Evolutionary conservation across 2,113 vertebrate genomes (phyloP), one percentile per base, ranked within the genome.

Genomic region (Aythya baeri): DNA sequence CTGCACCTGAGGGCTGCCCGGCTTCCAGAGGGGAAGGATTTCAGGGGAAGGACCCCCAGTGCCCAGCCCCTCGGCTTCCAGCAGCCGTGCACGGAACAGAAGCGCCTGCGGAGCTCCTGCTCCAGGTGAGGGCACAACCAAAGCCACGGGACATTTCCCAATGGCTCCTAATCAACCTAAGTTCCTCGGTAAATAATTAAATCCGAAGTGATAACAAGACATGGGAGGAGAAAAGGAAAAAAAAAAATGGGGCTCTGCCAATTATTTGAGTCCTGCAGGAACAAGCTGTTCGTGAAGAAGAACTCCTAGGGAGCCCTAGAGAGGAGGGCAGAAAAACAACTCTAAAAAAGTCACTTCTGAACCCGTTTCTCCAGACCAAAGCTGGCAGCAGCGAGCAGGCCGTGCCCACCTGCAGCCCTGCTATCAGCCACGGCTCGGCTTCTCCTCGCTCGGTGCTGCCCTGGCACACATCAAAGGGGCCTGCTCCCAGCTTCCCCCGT

Each of bases 1-100:
- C 3, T 0, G 9, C 14, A 0, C 4, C 50, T 13, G 2, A 25
- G 25, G 16, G 2, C 11, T 21, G 61, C 31, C 2, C 1, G 11
- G 6, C 11, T 72, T 2, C 38, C 59, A 12, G 58, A 38, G 29
- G 11, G 1, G 29, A 27, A 21, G 74, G 52, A 13, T 15, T 41
- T 41, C 13, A 41, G 43, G 73, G 55, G 15, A 11, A 29, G 71
- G 38, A 27, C 6, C 1, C 0, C 2, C 23, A 0, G 44, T 2
- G 1, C 29, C 4, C 1, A 83, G 15, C 20, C 20, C 31, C 6
- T 20, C 20, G 3, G 15, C 1, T 17, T 34, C 34, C 9, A 13
- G 38, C 17, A 27, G 7, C 5, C 0, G 0, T 34, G 52, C 13
- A 23, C 2, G 34, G 52, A 6, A 16, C 52, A 26, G 62, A 11